Conservation (phyloP, 23 tunicate species). For the Botrylloides violaceus region DNA sequence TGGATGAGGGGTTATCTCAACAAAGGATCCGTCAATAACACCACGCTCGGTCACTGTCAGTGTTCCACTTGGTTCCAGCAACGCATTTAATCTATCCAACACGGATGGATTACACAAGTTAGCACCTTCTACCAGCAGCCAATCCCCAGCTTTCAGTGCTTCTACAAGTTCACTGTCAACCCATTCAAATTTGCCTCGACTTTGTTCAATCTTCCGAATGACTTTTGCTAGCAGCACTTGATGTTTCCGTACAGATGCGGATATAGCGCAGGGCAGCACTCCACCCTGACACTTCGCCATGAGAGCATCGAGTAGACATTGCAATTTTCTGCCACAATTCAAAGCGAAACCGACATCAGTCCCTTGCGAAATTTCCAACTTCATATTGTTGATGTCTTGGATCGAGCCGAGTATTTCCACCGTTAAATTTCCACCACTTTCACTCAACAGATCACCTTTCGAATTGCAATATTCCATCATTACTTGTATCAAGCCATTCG, state of each 20-base stretch:
- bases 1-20: slow-evolving; percentile 60
- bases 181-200: slow-evolving; percentile 68
- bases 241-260: background rate
- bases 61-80: slow-evolving; percentile 75
- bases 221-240: background rate
- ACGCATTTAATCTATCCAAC: slow-evolving; percentile 80
- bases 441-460: background rate
- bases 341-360: background rate
- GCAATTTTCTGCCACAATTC: background rate
- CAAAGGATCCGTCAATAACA: slow-evolving; percentile 51
- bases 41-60: slow-evolving; percentile 88
- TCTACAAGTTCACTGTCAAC: slow-evolving; percentile 65
- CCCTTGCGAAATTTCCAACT: background rate
- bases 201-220: background rate
- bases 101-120: slow-evolving; percentile 89
- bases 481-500: background rate
- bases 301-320: background rate
- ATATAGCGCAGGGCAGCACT: background rate
- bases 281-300: background rate
- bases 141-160: slow-evolving; percentile 74
- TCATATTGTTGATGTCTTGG: background rate
- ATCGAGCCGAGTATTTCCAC: background rate
- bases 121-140: slow-evolving; percentile 85
- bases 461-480: background rate
- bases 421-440: background rate